Conservation (phyloP, 1,140 invertebrate genomes). For the Dinothrombium tinctorium region DNA sequence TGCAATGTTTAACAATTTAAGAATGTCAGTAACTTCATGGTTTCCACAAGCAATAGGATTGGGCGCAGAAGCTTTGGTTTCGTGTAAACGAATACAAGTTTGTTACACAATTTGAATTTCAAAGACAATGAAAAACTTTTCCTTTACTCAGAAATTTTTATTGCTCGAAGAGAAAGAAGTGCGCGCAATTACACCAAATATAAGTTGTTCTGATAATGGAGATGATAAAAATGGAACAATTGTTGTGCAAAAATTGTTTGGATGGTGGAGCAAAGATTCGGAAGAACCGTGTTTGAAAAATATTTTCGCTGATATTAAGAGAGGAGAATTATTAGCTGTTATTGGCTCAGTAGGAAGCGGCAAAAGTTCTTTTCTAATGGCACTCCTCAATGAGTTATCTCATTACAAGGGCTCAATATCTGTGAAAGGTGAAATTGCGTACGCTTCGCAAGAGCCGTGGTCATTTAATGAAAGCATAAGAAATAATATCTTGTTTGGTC, state of each 20-base stretch:
- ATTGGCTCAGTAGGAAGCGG: conserved; percentile 25
- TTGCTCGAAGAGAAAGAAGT: conserved; percentile 2
- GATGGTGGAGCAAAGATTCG: background rate
- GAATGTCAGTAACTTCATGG: conserved; percentile 25
- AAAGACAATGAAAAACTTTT: too few relatives aligned
- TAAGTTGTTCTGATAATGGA: too few relatives aligned
- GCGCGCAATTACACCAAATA: too few relatives aligned
- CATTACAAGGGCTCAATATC: conserved; percentile 20
- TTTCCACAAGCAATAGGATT: conserved; percentile 5
- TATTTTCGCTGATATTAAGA: conserved; percentile 15
- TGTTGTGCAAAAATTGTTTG: background rate
- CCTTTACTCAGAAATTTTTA: background rate
- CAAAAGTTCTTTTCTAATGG: conserved; percentile 28
- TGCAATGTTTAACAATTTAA: conserved; percentile 38
- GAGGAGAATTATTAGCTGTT: conserved; percentile 22
- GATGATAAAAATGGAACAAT: too few relatives aligned
- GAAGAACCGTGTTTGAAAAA: conserved; percentile 7
- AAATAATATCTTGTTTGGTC: conserved; percentile 32
- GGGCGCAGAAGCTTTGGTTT: background rate
- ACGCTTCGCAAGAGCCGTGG: conserved; percentile 81
- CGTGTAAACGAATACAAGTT: conserved; percentile 5
- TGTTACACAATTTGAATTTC: too few relatives aligned
- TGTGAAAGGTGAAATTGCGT: conserved; percentile 35
- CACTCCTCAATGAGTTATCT: conserved; percentile 31
- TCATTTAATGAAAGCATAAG: conserved; percentile 30